Percentiles rank a stretch among this genome's conserved stretches.
These are phyloP conservation scores for Pseudotriccus pelzelni DNA, from an alignment of 2,797 vertebrate genomes.

Conservation along the genomic window DNA sequence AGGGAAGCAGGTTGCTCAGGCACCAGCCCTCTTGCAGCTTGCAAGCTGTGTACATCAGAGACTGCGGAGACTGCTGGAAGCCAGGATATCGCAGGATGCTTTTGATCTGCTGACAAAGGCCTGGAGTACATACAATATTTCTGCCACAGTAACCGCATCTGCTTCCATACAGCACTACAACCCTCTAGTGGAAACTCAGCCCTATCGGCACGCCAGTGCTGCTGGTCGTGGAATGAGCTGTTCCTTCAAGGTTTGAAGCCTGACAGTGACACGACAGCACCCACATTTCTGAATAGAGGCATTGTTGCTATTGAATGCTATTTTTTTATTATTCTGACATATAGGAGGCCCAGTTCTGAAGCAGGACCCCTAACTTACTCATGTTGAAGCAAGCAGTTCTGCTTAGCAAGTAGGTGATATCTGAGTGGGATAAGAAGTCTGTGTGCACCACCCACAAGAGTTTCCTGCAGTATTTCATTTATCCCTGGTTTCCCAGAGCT, in stretches of 20 bases:
- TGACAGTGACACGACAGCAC: neutral
- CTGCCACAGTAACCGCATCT: neutral
- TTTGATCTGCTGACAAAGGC: constrained; percentile 57
- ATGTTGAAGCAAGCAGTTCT: neutral
- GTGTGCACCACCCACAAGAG: neutral
- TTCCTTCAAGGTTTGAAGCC: neutral
- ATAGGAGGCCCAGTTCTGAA: neutral
- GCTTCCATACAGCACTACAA: constrained; percentile 45
- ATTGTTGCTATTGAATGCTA: neutral
- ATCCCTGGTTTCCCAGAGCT: neutral
- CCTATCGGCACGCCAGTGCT: accelerated
- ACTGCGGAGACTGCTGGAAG: neutral
- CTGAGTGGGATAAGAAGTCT: neutral
- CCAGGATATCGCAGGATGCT: neutral
- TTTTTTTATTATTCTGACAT: neutral
- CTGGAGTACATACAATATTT: neutral
- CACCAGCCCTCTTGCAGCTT: neutral
- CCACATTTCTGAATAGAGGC: neutral
- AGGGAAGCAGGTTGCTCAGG: neutral
- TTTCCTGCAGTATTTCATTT: neutral
- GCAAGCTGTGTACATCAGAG: constrained; percentile 24
- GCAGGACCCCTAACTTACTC: neutral
- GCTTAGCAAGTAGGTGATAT: neutral
- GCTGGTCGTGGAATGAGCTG: accelerated
- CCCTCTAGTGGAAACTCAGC: constrained; percentile 42